These are phyloP conservation scores for Drosophila infuscata DNA, from an alignment of 2,888 invertebrate species.

Conservation along the genomic window DNA sequence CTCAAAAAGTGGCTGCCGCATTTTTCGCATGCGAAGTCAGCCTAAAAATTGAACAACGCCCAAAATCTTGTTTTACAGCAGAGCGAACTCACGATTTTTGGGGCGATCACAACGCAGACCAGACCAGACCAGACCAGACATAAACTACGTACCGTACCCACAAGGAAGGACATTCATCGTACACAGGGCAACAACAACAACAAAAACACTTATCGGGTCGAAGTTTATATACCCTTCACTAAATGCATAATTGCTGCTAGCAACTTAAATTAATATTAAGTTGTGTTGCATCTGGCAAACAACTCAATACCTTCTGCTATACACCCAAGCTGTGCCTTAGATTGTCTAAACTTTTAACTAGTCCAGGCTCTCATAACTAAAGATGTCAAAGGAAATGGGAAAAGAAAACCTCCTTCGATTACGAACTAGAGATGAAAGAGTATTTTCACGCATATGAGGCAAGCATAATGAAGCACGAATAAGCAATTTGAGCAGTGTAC, in stretches of 20 bases:
- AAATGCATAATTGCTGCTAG: background rate
- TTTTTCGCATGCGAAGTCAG: slow-evolving; percentile 69
- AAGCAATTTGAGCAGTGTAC: slow-evolving; percentile 1
- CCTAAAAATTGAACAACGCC: slow-evolving; percentile 79
- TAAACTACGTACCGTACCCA: slow-evolving; percentile 28
- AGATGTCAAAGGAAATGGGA: background rate
- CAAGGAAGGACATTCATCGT: slow-evolving; percentile 1
- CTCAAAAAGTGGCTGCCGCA: slow-evolving; percentile 61
- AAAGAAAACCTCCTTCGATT: background rate
- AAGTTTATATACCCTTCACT: background rate
- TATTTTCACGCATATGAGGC: background rate
- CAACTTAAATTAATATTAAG: background rate
- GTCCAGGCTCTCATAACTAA: background rate
- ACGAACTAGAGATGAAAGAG: background rate
- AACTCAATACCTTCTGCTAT: background rate
- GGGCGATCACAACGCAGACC: slow-evolving; percentile 45
- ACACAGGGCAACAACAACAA: background rate
- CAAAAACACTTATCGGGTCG: background rate
- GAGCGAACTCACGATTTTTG: slow-evolving; percentile 76
- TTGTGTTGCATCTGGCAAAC: background rate
- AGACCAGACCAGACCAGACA: slow-evolving; percentile 34
- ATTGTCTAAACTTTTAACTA: background rate
- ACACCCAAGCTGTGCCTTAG: background rate
- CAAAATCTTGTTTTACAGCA: slow-evolving; percentile 78
- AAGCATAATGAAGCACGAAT: slow-evolving; percentile 3